These are phyloP conservation scores for Syngnathus typhle DNA, from an alignment of 2,113 vertebrate genomes.

Conservation along the genomic window DNA sequence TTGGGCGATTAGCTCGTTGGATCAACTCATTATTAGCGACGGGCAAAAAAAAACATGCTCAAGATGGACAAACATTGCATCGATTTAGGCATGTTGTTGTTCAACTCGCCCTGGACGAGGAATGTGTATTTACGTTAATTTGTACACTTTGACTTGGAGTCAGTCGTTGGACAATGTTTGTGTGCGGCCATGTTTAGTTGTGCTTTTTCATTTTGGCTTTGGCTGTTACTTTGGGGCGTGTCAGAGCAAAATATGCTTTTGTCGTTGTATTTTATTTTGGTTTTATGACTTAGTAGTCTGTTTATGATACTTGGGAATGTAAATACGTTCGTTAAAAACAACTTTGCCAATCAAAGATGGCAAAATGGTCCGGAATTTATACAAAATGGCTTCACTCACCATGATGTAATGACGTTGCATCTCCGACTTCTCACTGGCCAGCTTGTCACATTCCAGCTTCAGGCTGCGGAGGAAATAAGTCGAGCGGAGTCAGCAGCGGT, in stretches of 20 bases:
- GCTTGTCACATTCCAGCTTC: conserved; percentile 94
- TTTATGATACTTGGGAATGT: too few relatives aligned
- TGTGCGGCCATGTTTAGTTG: too few relatives aligned
- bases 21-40: not conserved
- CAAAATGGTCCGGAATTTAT: too few relatives aligned
- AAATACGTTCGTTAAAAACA: too few relatives aligned
- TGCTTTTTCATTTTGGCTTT: too few relatives aligned
- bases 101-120: not conserved
- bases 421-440: conserved; percentile 95
- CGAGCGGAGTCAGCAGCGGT: conserved; percentile 37
- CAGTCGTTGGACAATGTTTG: too few relatives aligned
- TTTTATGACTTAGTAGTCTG: too few relatives aligned
- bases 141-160: too few relatives aligned
- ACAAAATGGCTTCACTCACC: conserved; percentile 71
- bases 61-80: not conserved
- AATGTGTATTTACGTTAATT: not conserved
- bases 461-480: conserved; percentile 58
- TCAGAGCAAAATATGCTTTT: too few relatives aligned
- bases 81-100: not conserved
- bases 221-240: too few relatives aligned
- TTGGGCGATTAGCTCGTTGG: conserved; percentile 4
- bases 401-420: conserved; percentile 98
- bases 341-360: too few relatives aligned
- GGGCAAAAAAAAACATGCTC: not conserved
- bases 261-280: too few relatives aligned